Evolutionary conservation across 2,888 invertebrate species (phyloP).

Genomic region (Hipparchia semele): DNA sequence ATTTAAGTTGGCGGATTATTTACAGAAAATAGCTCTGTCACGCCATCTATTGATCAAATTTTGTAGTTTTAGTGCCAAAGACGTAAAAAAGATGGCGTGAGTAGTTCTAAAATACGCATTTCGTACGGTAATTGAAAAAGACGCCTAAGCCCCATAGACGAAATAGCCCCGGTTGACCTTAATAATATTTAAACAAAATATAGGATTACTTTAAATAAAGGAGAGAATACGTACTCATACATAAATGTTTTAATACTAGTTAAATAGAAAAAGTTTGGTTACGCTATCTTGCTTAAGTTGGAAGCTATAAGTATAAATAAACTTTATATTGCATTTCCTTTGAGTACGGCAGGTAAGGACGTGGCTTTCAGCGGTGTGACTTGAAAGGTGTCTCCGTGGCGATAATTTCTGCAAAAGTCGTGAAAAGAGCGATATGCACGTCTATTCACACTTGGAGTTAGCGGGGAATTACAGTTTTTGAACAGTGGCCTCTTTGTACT

Average conservation of each 20-base stretch:
- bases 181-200: no score
- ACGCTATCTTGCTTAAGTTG: neutral
- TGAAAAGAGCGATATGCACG: slow-evolving; percentile 23
- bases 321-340: slow-evolving; percentile 20
- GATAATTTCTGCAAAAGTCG: slow-evolving; percentile 1
- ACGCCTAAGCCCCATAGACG: no score
- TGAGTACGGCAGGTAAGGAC: neutral
- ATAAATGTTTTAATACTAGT: neutral
- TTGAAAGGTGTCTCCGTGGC: slow-evolving; percentile 14
- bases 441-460: slow-evolving; percentile 11
- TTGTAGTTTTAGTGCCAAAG: no score
- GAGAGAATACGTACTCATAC: neutral
- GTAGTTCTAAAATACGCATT: no score
- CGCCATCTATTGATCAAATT: no score
- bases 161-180: no score
- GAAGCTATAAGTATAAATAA: neutral
- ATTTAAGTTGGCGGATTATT: no score
- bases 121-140: no score
- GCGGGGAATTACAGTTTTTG: slow-evolving; percentile 5
- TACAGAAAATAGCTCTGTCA: no score
- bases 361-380: slow-evolving; percentile 7
- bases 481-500: slow-evolving; percentile 1
- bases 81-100: no score
- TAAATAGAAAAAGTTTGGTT: neutral
- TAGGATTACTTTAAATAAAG: neutral